Conservation (phyloP, 2,113 vertebrate species). For the Pholis gunnellus region DNA sequence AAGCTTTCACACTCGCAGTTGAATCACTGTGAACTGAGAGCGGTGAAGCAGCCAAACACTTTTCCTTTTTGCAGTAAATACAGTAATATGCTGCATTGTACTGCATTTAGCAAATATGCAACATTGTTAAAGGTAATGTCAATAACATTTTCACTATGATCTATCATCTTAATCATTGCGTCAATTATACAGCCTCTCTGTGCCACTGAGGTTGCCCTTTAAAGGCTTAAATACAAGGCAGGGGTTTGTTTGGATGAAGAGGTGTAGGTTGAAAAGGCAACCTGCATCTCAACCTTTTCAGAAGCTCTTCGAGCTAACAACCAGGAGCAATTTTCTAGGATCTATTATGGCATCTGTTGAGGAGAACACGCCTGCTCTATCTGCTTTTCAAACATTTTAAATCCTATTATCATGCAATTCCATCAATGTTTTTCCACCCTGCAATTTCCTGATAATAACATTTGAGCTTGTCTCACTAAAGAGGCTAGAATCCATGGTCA, state of each 20-base stretch:
- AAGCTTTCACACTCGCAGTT: conserved; percentile 61
- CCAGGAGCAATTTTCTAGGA: not conserved
- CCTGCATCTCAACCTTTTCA: conserved; percentile 11
- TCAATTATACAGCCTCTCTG: conserved; percentile 27
- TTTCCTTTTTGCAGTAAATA: not conserved
- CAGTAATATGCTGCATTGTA: not conserved
- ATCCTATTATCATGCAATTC: conserved; percentile 14
- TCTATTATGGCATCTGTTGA: conserved; percentile 1
- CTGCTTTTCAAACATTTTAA: conserved; percentile 30
- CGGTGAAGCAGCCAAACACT: conserved; percentile 31
- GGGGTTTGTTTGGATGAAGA: conserved; percentile 27
- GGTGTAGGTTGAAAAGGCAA: conserved; percentile 21
- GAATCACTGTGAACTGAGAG: conserved; percentile 58
- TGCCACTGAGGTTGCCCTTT: conserved; percentile 41
- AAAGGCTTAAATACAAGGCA: conserved; percentile 29
- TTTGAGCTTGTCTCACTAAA: conserved; percentile 27
- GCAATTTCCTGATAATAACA: conserved; percentile 11
- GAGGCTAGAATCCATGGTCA: not conserved
- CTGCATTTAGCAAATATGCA: conserved; percentile 26
- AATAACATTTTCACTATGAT: conserved; percentile 47
- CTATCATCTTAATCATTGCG: conserved; percentile 21
- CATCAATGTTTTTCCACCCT: not conserved
- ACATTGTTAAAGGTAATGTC: conserved; percentile 28
- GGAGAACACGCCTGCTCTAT: not conserved
- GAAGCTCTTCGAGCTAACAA: conserved; percentile 7